Base-by-base conservation (phyloP, 2,113 vertebrate species). In the Sylvicapra grimmia region DNA sequence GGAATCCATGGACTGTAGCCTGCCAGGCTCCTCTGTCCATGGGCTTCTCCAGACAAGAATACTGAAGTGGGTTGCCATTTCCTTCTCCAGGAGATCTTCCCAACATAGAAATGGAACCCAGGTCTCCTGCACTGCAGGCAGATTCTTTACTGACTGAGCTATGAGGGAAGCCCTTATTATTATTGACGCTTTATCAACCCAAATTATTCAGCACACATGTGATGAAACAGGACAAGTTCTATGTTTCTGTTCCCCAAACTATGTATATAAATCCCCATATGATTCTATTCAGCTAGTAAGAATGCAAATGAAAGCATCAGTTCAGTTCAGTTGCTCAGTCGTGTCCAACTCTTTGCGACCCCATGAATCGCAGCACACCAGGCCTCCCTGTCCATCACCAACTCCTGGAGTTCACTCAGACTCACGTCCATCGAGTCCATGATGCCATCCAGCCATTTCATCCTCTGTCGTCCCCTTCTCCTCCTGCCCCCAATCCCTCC, bases 291-390 rank as follows among this genome's bases (percentile, higher is more conserved):
- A 12, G 25, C 77, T 96, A 89, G 77, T 85, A 91, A 89, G 65
- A 94, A 95, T 90, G 51, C 54, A 96, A 97, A 96, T 95, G 40
- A 96, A 97, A 94, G 36, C 44, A 80, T 13, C 58, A 59, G 58
- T 59, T 58, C 58, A 59, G 23, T 59, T 27, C 58, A 27, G 58
- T 11, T 5, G 10, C 58, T 27, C 25, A 59, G 58, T 59, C 10
- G 0, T 27, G 25, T 5, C 58, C 4, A 0, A 27, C 10, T 59
- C 53, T 53, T 18, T 53, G 15, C 3, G 0, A 63, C 61, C 29
- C 29, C 27, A 61, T 61, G 59, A 61, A 61, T 7, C 29, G 0
- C 1, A 61, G 59, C 59, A 61, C 5, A 11, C 29, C 61, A 31
- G 13, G 29, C 13, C 29, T 31, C 61, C 61, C 61, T 31, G 61